Conservation (phyloP, 92 coral and sea anemone species). For the Meandrina meandrites region DNA sequence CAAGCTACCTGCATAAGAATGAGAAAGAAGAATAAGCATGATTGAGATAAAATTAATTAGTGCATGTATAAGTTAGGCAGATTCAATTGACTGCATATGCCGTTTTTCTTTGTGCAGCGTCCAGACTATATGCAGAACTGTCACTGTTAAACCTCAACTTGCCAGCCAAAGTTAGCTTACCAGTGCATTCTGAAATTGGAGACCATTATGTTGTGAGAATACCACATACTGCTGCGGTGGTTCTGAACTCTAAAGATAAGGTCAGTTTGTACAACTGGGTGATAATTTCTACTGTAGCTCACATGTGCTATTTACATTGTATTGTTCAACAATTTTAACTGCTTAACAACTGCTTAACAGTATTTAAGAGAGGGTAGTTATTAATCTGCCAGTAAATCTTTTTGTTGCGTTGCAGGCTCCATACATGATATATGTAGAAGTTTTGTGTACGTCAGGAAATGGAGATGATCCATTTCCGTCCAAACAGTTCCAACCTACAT, state of each 20-base stretch:
- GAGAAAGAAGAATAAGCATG: no score
- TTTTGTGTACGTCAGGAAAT: conserved; percentile 74
- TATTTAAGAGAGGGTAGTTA: no score
- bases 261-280: conserved; percentile 37
- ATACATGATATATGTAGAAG: conserved; percentile 95
- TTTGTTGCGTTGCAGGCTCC: conserved; percentile 77
- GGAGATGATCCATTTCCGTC: conserved; percentile 91
- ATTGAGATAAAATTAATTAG: background rate
- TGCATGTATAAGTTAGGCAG: background rate
- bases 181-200: conserved; percentile 81
- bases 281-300: background rate
- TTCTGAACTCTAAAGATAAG: conserved; percentile 98
- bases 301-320: background rate
- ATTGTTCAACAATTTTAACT: no score
- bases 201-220: conserved; percentile 96
- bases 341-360: no score
- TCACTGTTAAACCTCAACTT: conserved; percentile 92
- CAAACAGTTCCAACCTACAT: conserved; percentile 77
- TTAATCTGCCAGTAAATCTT: background rate
- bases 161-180: conserved; percentile 93
- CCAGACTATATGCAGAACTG: conserved; percentile 92
- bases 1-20: no score
- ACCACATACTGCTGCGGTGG: conserved; percentile 98
- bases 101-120: conserved; percentile 47
- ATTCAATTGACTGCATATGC: background rate